These are phyloP conservation scores for Chaetodon trifasciatus DNA, from an alignment of 2,797 vertebrate genomes.

Conservation along the genomic window DNA sequence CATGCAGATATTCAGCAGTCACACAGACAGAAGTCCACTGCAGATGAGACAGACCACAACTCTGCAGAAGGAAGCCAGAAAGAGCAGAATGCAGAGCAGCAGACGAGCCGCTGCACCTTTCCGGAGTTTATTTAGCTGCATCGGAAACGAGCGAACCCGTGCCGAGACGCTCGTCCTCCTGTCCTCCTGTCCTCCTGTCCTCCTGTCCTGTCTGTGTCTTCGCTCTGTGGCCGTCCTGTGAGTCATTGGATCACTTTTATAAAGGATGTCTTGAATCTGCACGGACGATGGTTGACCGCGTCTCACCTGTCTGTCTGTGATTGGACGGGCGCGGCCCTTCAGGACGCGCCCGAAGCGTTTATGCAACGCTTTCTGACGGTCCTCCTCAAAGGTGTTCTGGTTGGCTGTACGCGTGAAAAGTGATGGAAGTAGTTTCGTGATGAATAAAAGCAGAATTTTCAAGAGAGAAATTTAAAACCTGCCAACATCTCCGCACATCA, in stretches of 20 bases:
- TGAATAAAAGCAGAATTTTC: neutral
- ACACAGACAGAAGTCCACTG: neutral
- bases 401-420: neutral
- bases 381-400: neutral
- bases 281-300: neutral
- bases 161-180: too few species aligned
- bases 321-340: too few species aligned
- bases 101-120: too few species aligned
- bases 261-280: neutral
- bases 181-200: too few species aligned
- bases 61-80: too few species aligned
- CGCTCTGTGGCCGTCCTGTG: neutral
- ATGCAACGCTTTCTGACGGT: neutral
- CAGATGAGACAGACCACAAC: neutral
- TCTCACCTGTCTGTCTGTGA: too few species aligned
- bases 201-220: neutral
- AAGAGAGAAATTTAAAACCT: neutral
- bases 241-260: neutral
- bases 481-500: neutral
- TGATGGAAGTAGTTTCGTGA: neutral
- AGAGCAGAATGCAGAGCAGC: too few species aligned
- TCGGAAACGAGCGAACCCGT: too few species aligned
- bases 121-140: too few species aligned
- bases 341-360: too few species aligned
- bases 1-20: neutral